Evolutionary conservation across 2,888 invertebrate genomes (phyloP), one percentile per base, ranked within the genome.

Genomic region (Gnatocerus cornutus): DNA sequence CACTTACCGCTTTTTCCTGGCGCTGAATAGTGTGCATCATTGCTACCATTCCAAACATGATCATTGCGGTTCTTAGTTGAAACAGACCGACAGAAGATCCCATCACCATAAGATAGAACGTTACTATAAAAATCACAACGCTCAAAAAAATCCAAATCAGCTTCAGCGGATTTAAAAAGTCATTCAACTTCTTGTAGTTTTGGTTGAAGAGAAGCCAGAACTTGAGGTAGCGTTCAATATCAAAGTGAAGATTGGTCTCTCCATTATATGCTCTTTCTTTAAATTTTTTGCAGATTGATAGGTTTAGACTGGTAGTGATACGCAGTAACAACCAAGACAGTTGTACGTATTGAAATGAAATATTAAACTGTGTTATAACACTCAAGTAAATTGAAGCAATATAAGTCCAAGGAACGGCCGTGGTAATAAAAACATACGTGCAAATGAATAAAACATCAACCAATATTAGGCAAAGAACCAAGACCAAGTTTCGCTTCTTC

Each of bases 61-160:
- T 67, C 3, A 50, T 7, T 10, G 27, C 52, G 0, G 68, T 68
- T 12, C 68, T 68, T 21, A 68, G 0, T 39, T 68, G 61, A 43
- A 59, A 50, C 8, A 58, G 2, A 8, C 66, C 59, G 41, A 58
- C 50, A n/a, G 8, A 6, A 3, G 48, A 21, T 13, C 50, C 52
- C 10, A 48, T 39, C n/a, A 65, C 30, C 48, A 58, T 53, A 33
- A 68, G 12, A 55, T 68, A 68, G 13, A 68, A 68, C 33, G 61
- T 68, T n/a, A 68, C 53, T 10, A 68, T 68, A 12, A 68, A 62
- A 37, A 46, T 62, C 1, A 30, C 29, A 6, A 68, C 29, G 30
- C n/a, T 45, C 4, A 30, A 10, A 27, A 55, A 45, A 8, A 68
- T 8, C 61, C 68, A 68, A 46, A 68, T 21, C 7, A 62, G 4